phyloP scores from a whole-genome alignment of 2,797 vertebrate genomes.

The Gallinago nigripennis region DNA sequence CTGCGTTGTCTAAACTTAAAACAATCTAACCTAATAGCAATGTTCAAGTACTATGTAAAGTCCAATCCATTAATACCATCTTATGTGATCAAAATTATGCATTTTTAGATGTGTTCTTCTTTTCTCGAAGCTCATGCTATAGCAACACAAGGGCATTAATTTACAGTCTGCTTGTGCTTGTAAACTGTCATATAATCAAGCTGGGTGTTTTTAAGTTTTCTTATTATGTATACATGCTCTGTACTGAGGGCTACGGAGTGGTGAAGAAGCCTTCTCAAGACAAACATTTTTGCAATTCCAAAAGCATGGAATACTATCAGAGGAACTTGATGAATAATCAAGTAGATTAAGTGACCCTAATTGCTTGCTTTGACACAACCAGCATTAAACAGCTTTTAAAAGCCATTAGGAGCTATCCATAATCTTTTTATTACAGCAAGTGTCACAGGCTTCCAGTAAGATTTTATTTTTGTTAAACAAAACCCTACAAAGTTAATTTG shows the following conservation, averaged over 20 bases:
- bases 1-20: neutral
- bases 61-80: neutral
- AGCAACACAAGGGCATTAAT: neutral
- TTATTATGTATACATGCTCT: neutral
- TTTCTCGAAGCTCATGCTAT: neutral
- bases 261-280: neutral
- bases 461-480: slow-evolving; percentile 10
- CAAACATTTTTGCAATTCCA: neutral
- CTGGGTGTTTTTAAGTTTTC: neutral
- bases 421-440: slow-evolving; percentile 22
- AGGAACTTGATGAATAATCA: slow-evolving; percentile 18
- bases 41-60: neutral
- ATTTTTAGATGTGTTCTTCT: neutral
- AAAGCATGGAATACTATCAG: neutral
- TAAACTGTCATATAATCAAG: neutral
- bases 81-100: neutral
- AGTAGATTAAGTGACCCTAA: slow-evolving; percentile 41
- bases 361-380: slow-evolving; percentile 33
- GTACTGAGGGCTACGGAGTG: neutral
- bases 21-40: neutral
- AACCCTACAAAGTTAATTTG: neutral
- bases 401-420: slow-evolving; percentile 19
- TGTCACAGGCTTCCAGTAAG: slow-evolving; percentile 1
- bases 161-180: neutral
- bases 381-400: slow-evolving; percentile 47